Percentiles rank a stretch among this genome's conserved stretches.
Evolutionary conservation across 2,888 invertebrate genomes (phyloP).

Genomic region (Drosophila conformis): DNA sequence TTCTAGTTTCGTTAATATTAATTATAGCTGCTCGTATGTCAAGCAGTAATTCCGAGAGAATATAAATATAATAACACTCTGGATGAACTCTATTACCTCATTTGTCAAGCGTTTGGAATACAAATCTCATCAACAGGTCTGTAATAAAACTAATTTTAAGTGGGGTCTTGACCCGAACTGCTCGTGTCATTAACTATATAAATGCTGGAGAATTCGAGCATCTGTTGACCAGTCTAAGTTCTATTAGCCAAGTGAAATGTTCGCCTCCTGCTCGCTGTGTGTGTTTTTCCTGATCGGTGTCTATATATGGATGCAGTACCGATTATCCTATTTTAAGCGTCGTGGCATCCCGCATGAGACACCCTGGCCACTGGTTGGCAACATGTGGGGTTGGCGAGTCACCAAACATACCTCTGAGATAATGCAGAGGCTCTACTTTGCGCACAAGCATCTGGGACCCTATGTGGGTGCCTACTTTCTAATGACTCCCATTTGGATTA

Average conservation of each 20-base stretch:
- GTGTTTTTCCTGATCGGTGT: conserved; percentile 21
- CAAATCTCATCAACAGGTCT: not conserved
- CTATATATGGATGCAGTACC: conserved; percentile 51
- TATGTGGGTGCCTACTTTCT: conserved; percentile 80
- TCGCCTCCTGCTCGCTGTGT: conserved; percentile 10
- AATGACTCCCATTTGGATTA: conserved; percentile 55
- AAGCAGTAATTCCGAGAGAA: not conserved
- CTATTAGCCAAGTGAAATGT: conserved; percentile 24
- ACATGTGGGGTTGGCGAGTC: conserved; percentile 51
- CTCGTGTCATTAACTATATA: conserved; percentile 32
- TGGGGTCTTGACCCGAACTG: conserved; percentile 26
- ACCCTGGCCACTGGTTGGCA: conserved; percentile 67
- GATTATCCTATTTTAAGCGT: conserved; percentile 56
- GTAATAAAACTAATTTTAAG: conserved; percentile 7
- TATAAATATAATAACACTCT: not conserved
- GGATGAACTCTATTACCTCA: conserved; percentile 2
- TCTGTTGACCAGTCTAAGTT: conserved; percentile 14
- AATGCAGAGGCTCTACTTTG: conserved; percentile 59
- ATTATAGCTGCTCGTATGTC: not conserved
- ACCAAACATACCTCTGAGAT: conserved; percentile 54
- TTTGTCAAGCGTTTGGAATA: not conserved
- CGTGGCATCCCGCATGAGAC: conserved; percentile 63
- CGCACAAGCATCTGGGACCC: conserved; percentile 73
- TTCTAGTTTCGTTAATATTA: not conserved
- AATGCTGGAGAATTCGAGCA: conserved; percentile 7